These are phyloP conservation scores for Dendrophyllia cribrosa DNA, from an alignment of 64 coral and sea anemone species.

Conservation along the genomic window DNA sequence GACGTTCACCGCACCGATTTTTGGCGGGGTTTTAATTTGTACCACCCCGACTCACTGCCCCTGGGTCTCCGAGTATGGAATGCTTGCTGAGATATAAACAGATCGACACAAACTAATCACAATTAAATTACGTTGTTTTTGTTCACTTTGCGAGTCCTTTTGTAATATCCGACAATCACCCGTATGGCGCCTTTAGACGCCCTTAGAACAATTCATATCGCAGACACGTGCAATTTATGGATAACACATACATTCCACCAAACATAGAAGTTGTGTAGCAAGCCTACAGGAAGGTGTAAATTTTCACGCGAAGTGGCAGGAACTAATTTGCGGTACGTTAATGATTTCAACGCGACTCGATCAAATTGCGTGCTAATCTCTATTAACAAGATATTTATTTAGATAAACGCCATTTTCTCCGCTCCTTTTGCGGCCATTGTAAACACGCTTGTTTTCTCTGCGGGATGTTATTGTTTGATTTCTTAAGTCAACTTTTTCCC, in stretches of 20 bases:
- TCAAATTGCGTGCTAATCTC: conserved; percentile 37
- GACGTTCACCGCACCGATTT: no score
- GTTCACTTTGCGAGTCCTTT: conserved; percentile 27
- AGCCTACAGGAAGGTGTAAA: neutral
- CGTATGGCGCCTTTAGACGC: conserved; percentile 11
- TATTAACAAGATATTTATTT: conserved; percentile 52
- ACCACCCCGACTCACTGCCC: no score
- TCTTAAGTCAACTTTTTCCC: conserved; percentile 15
- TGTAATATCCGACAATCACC: conserved; percentile 39
- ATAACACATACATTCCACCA: conserved; percentile 1
- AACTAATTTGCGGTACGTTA: conserved; percentile 8
- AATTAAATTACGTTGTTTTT: conserved; percentile 38
- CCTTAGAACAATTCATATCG: conserved; percentile 24
- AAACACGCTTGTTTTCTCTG: conserved; percentile 53
- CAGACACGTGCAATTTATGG: neutral
- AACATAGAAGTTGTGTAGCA: neutral
- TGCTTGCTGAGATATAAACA: conserved; percentile 1
- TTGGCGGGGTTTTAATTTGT: no score
- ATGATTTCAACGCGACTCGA: conserved; percentile 42
- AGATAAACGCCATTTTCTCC: conserved; percentile 34
- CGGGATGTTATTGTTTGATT: conserved; percentile 35
- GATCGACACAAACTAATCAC: neutral
- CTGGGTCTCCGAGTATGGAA: neutral
- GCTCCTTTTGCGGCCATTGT: conserved; percentile 37
- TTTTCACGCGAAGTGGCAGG: neutral